Conservation (phyloP, 1,140 invertebrate genomes). For the Caenorhabditis briggsae region DNA sequence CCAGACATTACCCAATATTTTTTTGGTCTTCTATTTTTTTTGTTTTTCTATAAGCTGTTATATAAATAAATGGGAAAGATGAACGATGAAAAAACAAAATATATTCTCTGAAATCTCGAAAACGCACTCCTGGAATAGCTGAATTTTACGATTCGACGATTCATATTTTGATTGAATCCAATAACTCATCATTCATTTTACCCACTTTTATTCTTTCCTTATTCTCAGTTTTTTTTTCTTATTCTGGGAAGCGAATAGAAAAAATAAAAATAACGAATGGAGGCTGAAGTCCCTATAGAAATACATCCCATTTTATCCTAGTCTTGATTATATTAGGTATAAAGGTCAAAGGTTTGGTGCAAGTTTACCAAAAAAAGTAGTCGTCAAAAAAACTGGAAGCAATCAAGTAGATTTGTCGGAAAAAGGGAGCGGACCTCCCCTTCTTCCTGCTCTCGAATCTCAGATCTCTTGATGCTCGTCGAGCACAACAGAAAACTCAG, state of each 20-base stretch:
- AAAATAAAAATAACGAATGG: neutral
- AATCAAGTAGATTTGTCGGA: slow-evolving; percentile 32
- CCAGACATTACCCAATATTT: no score
- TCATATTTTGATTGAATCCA: slow-evolving; percentile 12
- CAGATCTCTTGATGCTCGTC: slow-evolving; percentile 30
- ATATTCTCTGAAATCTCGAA: neutral
- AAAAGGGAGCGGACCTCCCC: slow-evolving; percentile 15
- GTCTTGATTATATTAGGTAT: no score
- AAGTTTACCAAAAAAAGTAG: neutral
- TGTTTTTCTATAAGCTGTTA: neutral
- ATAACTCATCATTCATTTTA: neutral
- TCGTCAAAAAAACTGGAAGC: slow-evolving; percentile 28
- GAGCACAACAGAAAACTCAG: neutral
- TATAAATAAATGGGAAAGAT: no score
- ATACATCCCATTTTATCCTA: no score
- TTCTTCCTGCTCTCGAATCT: slow-evolving; percentile 30
- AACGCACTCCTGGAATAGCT: neutral
- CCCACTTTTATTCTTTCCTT: neutral
- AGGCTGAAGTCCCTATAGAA: neutral
- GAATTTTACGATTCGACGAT: neutral
- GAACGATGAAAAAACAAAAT: no score
- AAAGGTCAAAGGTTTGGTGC: no score
- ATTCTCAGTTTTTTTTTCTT: neutral
- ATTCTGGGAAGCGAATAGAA: neutral
- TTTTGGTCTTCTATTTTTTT: neutral